Base-by-base conservation (phyloP, 2,797 vertebrate species). In the Phylloscopus collybita region DNA sequence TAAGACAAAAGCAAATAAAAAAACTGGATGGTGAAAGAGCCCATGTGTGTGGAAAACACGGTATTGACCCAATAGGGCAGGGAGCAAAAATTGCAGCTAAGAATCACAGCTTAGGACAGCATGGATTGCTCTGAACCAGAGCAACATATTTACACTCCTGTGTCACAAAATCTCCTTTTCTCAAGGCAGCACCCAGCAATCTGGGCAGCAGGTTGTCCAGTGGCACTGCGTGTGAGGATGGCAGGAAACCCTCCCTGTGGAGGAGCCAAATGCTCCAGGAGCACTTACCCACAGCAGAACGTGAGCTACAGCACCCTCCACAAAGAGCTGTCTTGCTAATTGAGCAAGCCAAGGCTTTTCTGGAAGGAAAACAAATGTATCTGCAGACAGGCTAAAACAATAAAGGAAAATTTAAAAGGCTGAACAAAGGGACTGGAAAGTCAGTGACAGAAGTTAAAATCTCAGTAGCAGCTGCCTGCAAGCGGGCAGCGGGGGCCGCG, bases 11-110 rank as follows among this genome's bases (percentile, higher is more conserved):
- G 70, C 90, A 85, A 92, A 70, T 82, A 61, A 73, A 94, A 92
- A 85, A 45, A 71, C 57, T 10, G 81, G 84, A 94, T 96, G 94
- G 91, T 94, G 95, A 92, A 97, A 96, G 93, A 96, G 71, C 65
- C 72, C 51, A n/a, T 69, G 84, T 88, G 69, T 71, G 59, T 51
- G 75, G 86, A 95, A 94, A 93, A 81, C 64, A 76, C 4, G 3
- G 74, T 38, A 81, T 32, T 91, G 83, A 93, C 86, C 86, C 86
- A 95, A 89, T 11, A 94, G 95, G 83, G 90, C 90, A 95, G 61
- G 80, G 92, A 90, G 88, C 71, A 96, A 67, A 90, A 90, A 64
- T 3, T 94, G 78, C 80, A 82, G 71, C 54, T 90, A 50, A 90
- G 47, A 79, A 66, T 64, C 9, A 1, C 12, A 67, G 74, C 61